Evolutionary conservation across 1,140 invertebrate genomes (phyloP).

Genomic region (Neodiprion pinetum): DNA sequence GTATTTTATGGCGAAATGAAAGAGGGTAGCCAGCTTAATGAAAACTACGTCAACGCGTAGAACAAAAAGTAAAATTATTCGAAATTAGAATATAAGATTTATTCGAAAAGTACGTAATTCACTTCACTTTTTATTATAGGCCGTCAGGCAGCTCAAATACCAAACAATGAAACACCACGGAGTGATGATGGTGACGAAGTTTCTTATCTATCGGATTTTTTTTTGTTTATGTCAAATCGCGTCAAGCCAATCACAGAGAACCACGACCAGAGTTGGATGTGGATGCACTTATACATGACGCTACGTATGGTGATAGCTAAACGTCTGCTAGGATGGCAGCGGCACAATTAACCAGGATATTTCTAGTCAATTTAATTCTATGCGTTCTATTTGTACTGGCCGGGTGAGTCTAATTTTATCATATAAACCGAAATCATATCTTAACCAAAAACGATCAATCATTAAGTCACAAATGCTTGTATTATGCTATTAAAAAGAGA

Average conservation of each 20-base stretch:
- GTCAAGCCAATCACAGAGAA: slow-evolving; percentile 45
- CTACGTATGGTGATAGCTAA: slow-evolving; percentile 29
- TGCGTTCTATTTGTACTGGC: slow-evolving; percentile 42
- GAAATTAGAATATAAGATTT: too few species aligned
- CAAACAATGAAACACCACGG: too few species aligned
- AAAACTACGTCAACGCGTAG: too few species aligned
- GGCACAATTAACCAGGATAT: slow-evolving; percentile 43
- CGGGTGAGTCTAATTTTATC: slow-evolving; percentile 43
- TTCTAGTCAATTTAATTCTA: slow-evolving; percentile 53
- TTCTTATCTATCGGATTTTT: too few species aligned
- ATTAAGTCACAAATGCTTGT: not conserved
- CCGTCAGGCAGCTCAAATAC: too few species aligned
- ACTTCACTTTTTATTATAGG: too few species aligned
- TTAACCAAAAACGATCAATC: slow-evolving; percentile 1
- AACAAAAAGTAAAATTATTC: too few species aligned
- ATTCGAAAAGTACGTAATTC: too few species aligned
- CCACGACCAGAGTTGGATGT: slow-evolving; percentile 48
- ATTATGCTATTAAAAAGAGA: not conserved
- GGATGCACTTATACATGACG: not conserved
- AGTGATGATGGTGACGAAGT: too few species aligned
- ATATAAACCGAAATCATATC: not conserved
- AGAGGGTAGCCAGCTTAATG: too few species aligned
- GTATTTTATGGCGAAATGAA: too few species aligned
- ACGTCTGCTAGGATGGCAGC: slow-evolving; percentile 59
- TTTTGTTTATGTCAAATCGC: too few species aligned